A percentile compares a stretch with the other conserved stretches of the same genome.
Evolutionary conservation across 2,888 invertebrate genomes (phyloP).

Genomic region (Spilarctia lutea): DNA sequence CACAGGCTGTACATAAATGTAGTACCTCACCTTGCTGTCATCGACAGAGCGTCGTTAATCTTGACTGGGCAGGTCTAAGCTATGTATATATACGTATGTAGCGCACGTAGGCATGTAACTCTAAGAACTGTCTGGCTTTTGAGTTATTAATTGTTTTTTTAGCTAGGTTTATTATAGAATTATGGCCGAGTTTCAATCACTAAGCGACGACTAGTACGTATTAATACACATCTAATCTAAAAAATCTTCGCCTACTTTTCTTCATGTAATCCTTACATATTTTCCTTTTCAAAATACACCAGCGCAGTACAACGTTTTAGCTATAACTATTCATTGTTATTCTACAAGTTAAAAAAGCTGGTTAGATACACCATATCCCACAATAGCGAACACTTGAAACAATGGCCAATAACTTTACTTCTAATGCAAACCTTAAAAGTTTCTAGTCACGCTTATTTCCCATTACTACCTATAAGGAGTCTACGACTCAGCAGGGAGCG

Average conservation of each 20-base stretch:
- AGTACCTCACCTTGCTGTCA: slow-evolving; percentile 75
- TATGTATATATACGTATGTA: slow-evolving; percentile 41
- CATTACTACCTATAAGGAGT: slow-evolving; percentile 37
- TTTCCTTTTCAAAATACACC: neutral
- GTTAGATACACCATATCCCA: slow-evolving; percentile 5
- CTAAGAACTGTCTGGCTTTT: slow-evolving; percentile 36
- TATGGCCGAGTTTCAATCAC: no score
- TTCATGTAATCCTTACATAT: neutral
- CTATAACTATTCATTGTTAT: slow-evolving; percentile 4
- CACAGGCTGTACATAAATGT: slow-evolving; percentile 68
- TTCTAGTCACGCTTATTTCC: slow-evolving; percentile 59
- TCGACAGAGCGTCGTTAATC: slow-evolving; percentile 81
- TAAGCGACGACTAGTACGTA: no score
- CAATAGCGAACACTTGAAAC: slow-evolving; percentile 23
- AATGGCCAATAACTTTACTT: slow-evolving; percentile 37
- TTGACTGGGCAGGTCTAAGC: slow-evolving; percentile 55
- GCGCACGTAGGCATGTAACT: slow-evolving; percentile 51
- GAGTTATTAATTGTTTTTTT: slow-evolving; percentile 48
- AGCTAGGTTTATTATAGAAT: slow-evolving; percentile 14
- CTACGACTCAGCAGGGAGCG: slow-evolving; percentile 58
- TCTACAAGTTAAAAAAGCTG: slow-evolving; percentile 9
- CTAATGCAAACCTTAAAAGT: slow-evolving; percentile 53
- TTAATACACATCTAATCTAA: neutral
- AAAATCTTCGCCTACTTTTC: neutral
- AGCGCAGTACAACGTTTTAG: neutral